Base-by-base conservation (phyloP, 2,888 invertebrate species). In the Diploptera punctata region DNA sequence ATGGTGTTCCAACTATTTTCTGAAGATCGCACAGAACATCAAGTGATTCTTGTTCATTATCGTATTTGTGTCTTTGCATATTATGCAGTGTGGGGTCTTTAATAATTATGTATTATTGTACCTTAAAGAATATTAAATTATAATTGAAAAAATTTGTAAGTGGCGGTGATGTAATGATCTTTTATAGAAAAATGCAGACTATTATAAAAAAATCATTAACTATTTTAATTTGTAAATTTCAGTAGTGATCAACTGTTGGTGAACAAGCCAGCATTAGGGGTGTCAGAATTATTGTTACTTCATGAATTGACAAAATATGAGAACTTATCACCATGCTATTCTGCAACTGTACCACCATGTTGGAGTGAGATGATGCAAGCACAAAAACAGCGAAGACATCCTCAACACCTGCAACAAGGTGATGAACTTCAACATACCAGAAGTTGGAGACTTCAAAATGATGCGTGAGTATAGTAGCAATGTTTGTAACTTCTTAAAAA, bases 291-390 rank as follows among this genome's bases (percentile, higher is more conserved):
- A 76, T 88, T 90, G 76, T 85, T 87, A 16, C 84, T 97, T 67
- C 90, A 93, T 78, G 87, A 89, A 49, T 83, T 97, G 71, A 94
- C 93, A 1, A 89, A 91, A 75, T 93, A 93, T 79, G 93, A 94
- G 79, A 87, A 88, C 75, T 82, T 90, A 71, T 87, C 87, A 77
- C 88, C 88, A 0, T 84, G 89, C 0, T 97, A 94, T 81, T 91
- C 93, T 68, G 95, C 95, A 0, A 95, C 95, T 18, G 95, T 96
- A 2, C 95, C 97, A 0, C 92, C 95, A 3, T 97, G 96, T 82
- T 97, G 97, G 97, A 93, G 92, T 76, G 96, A 97, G 82, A 88
- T 97, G 78, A 94, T 96, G 77, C 96, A 96, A 76, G 95, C 95
- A 4, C 95, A 96, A 80, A 89, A 95, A 72, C 95, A 96, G 78